Percentiles rank a stretch among this genome's conserved stretches.
Conservation (phyloP, 2,888 invertebrate genomes). For the Dolichopus griseipennis region DNA sequence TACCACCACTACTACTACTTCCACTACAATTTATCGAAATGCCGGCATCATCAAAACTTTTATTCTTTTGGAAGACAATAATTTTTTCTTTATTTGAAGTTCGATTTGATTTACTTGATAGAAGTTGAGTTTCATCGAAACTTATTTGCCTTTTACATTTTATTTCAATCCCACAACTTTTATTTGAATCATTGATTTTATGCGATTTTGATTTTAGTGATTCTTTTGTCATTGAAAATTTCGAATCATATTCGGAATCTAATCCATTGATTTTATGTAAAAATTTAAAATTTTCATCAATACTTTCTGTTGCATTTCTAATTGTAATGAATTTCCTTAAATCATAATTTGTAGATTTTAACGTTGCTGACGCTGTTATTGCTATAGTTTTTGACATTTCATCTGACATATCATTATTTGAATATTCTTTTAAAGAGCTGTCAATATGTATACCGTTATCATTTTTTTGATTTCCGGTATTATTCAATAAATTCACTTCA, state of each 20-base stretch:
- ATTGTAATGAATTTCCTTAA: not conserved
- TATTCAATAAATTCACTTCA: not conserved
- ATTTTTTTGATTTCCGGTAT: not conserved
- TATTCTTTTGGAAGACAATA: conserved; percentile 21
- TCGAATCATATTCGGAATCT: not conserved
- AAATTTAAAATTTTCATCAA: not conserved
- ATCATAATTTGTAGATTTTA: not conserved
- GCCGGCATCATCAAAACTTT: conserved; percentile 22
- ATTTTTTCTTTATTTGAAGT: conserved; percentile 19
- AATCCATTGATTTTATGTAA: not conserved
- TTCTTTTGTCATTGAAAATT: not conserved
- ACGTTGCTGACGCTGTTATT: not conserved
- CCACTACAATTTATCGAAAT: not conserved
- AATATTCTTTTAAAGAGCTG: too few relatives aligned
- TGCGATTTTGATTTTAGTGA: not conserved
- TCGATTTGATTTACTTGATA: conserved; percentile 19
- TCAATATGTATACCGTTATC: not conserved
- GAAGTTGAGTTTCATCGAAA: conserved; percentile 32
- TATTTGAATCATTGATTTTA: not conserved
- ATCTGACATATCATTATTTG: not conserved
- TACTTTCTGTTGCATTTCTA: not conserved
- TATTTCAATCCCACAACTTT: conserved; percentile 18
- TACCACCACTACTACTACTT: too few relatives aligned
- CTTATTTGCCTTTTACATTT: conserved; percentile 35
- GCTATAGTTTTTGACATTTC: not conserved